Percentiles rank a stretch among this genome's conserved stretches.
Evolutionary conservation across 2,797 vertebrate genomes (phyloP).

Genomic region (Rallus crepitans): DNA sequence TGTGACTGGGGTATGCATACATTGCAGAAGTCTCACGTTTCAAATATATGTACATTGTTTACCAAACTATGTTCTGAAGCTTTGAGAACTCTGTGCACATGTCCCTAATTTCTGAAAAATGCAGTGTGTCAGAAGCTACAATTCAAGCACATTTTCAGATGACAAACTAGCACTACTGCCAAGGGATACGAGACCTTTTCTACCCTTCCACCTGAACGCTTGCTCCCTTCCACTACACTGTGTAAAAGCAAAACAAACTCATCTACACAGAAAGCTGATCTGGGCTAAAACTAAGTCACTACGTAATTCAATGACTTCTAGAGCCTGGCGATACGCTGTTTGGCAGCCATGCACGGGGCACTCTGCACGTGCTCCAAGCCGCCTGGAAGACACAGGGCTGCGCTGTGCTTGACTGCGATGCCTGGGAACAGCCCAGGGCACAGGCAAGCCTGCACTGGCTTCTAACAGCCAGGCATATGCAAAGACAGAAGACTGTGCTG

Average conservation of each 20-base stretch:
- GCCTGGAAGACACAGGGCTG: background rate
- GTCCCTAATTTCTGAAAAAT: background rate
- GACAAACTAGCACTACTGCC: background rate
- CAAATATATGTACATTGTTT: background rate
- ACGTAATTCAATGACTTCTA: background rate
- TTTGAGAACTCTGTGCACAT: background rate
- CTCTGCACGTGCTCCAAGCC: fast-evolving
- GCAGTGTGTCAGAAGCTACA: background rate
- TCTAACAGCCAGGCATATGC: background rate
- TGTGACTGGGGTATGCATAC: background rate
- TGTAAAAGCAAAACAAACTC: background rate
- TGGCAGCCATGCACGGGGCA: background rate
- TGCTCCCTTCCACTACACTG: background rate
- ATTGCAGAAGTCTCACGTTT: background rate
- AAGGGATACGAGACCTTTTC: background rate
- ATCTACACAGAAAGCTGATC: background rate
- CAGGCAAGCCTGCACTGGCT: background rate
- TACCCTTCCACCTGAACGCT: background rate
- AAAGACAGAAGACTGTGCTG: background rate
- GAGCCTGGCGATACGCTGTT: background rate
- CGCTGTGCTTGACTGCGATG: background rate
- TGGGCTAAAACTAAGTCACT: background rate
- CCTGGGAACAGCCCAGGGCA: background rate
- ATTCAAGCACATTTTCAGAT: background rate
- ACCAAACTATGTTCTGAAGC: background rate